These are phyloP conservation scores for Eriocheir sinensis DNA, from an alignment of 1,140 invertebrate species.

Conservation along the genomic window DNA sequence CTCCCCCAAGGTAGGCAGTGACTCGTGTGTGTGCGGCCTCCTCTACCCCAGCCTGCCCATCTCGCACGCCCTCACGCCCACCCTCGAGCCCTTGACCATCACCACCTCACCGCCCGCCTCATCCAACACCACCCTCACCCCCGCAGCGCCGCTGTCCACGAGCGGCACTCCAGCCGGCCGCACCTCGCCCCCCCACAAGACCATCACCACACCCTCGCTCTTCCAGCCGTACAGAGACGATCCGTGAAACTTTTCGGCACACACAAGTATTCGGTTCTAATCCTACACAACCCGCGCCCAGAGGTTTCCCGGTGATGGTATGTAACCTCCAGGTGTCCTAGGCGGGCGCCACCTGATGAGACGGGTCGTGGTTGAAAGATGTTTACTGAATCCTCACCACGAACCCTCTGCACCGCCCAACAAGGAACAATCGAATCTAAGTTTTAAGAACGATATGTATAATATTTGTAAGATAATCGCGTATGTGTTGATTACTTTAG, in stretches of 20 bases:
- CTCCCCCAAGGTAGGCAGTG: conserved; percentile 60
- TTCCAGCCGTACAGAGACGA: conserved; percentile 72
- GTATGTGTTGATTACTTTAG: not conserved
- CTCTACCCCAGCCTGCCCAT: conserved; percentile 65
- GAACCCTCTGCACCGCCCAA: not conserved
- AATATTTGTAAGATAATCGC: not conserved
- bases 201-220: conserved; percentile 48
- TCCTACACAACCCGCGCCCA: not conserved
- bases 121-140: not conserved
- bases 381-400: not conserved
- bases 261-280: not conserved
- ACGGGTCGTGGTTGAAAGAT: no score
- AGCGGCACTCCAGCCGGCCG: not conserved
- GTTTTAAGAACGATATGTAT: not conserved
- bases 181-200: conserved; percentile 49
- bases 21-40: conserved; percentile 62
- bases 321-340: not conserved
- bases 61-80: conserved; percentile 66
- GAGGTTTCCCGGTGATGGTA: no score
- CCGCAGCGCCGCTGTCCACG: not conserved
- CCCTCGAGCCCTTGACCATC: conserved; percentile 34
- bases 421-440: not conserved
- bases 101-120: conserved; percentile 44
- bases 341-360: no score
- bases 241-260: conserved; percentile 4